These are phyloP conservation scores for Himalopsyche japonica DNA, from an alignment of 2,888 invertebrate genomes.

Conservation along the genomic window DNA sequence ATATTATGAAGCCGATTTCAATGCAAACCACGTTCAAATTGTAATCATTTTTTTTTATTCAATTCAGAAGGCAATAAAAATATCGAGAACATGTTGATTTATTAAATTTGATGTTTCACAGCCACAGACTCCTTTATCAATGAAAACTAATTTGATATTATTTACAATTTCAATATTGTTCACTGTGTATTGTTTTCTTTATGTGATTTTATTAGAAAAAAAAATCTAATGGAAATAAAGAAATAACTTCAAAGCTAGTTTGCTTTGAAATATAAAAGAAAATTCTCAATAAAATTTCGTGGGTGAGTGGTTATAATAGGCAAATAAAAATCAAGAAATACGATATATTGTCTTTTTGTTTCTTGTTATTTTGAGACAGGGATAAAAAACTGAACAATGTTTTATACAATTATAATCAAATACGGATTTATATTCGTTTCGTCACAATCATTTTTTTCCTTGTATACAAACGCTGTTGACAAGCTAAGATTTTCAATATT, in stretches of 20 bases:
- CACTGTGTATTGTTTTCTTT: not conserved
- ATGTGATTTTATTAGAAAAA: not conserved
- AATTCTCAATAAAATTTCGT: not conserved
- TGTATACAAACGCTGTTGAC: too few relatives aligned
- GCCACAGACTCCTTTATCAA: too few relatives aligned
- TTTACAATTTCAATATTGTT: not conserved
- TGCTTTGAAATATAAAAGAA: not conserved
- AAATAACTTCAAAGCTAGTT: not conserved
- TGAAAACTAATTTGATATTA: not conserved
- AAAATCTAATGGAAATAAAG: not conserved
- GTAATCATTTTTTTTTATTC: too few relatives aligned
- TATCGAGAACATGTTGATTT: too few relatives aligned
- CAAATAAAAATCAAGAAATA: not conserved
- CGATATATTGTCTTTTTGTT: not conserved
- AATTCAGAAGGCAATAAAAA: too few relatives aligned
- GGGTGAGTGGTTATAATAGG: not conserved
- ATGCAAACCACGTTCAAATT: too few relatives aligned
- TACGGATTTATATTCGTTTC: too few relatives aligned
- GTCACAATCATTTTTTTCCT: too few relatives aligned
- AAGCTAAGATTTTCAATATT: too few relatives aligned
- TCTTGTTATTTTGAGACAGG: not conserved
- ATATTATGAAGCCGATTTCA: too few relatives aligned
- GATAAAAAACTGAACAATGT: not conserved
- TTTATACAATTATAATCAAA: too few relatives aligned
- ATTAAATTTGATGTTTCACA: too few relatives aligned